A percentile compares a stretch with the other conserved stretches of the same genome.
Conservation (phyloP, 2,888 invertebrate species). For the Cabera pusaria region DNA sequence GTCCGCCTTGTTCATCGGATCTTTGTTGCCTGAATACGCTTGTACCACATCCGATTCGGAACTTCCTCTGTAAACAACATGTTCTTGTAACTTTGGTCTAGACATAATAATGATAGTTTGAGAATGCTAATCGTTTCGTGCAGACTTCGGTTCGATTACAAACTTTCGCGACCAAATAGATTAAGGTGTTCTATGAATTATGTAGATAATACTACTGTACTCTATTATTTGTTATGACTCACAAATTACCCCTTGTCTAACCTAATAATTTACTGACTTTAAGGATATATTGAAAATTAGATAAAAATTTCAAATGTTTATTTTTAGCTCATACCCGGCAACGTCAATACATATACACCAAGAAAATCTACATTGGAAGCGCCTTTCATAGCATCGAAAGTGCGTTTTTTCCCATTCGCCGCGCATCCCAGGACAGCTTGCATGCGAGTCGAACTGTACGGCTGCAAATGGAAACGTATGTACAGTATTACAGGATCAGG, state of each 20-base stretch:
- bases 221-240: no score
- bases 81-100: constrained; percentile 8
- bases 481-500: constrained; percentile 40
- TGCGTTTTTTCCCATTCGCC: constrained; percentile 95
- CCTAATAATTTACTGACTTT: no score
- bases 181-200: no score
- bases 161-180: not conserved
- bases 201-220: no score
- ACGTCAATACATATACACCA: constrained; percentile 89
- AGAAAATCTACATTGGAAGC: constrained; percentile 89
- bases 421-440: constrained; percentile 94
- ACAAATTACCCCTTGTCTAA: no score
- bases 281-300: no score
- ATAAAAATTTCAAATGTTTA: no score
- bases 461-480: constrained; percentile 87
- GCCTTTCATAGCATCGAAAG: constrained; percentile 92
- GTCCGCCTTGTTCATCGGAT: constrained; percentile 7
- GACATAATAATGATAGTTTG: constrained; percentile 11
- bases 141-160: not conserved
- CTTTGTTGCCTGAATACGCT: constrained; percentile 5
- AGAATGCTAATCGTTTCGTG: constrained; percentile 4
- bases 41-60: not conserved
- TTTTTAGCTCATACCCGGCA: constrained; percentile 88
- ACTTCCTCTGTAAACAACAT: constrained; percentile 4
- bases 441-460: constrained; percentile 96